These are phyloP conservation scores for Tursiops truncatus DNA, from an alignment of 2,113 vertebrate genomes.

Conservation along the genomic window DNA sequence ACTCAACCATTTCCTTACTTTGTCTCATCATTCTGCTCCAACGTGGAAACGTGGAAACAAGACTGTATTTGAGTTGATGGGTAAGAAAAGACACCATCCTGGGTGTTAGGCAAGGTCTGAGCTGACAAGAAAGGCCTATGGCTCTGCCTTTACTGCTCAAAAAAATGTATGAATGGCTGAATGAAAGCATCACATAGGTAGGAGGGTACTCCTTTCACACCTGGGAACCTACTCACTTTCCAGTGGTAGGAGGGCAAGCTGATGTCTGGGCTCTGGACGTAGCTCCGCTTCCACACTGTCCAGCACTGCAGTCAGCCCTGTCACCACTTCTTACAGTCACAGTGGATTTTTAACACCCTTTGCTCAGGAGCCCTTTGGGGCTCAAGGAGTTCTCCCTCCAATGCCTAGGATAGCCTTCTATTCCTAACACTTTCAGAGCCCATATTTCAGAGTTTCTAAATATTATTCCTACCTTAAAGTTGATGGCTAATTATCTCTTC, in stretches of 20 bases:
- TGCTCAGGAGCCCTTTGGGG: background rate
- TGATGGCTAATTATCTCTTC: background rate
- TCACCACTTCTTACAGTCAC: background rate
- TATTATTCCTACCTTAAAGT: background rate
- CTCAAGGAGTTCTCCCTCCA: background rate
- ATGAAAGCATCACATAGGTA: background rate
- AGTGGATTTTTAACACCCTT: background rate
- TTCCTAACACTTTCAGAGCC: background rate
- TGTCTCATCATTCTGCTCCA: background rate
- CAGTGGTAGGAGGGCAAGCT: background rate
- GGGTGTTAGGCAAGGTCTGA: background rate
- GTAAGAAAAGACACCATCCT: background rate
- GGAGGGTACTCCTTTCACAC: background rate
- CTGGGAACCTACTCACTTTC: background rate
- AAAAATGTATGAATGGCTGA: background rate
- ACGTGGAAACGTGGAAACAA: background rate
- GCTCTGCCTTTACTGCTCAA: background rate
- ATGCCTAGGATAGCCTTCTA: background rate
- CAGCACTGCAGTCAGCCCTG: background rate
- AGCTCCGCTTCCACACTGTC: background rate
- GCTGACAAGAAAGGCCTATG: background rate
- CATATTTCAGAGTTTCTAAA: background rate
- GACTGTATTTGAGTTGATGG: background rate
- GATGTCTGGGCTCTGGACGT: background rate
- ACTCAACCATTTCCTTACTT: background rate